Conservation (phyloP, 2,797 vertebrate species). For the Pseudotriccus pelzelni region DNA sequence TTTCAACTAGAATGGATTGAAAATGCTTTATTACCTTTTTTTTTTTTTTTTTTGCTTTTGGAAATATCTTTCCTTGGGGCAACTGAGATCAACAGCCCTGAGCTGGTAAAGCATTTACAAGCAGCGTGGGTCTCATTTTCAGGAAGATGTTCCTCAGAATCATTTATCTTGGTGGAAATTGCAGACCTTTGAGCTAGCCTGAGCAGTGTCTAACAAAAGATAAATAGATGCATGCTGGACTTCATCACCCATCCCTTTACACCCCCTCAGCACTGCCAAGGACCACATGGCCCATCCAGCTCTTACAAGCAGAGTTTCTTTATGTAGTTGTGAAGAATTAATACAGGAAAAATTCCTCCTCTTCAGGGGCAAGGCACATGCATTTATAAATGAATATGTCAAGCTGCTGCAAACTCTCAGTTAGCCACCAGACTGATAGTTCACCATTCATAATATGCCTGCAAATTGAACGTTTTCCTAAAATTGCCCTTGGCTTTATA, state of each 20-base stretch:
- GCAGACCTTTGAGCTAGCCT: slow-evolving; percentile 18
- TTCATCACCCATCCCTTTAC: neutral
- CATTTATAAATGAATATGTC: neutral
- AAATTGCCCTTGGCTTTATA: neutral
- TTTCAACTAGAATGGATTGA: neutral
- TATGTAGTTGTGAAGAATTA: neutral
- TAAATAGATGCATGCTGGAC: neutral
- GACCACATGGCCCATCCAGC: neutral
- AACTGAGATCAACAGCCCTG: neutral
- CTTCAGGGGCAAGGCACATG: neutral
- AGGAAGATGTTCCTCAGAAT: neutral
- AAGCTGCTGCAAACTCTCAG: neutral
- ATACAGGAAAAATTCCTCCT: neutral
- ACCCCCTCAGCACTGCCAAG: neutral
- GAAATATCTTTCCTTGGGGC: neutral
- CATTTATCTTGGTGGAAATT: neutral
- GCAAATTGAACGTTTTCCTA: neutral
- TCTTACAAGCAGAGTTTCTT: neutral
- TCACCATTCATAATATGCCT: neutral
- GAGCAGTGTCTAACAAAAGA: slow-evolving; percentile 5
- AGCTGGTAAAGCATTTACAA: neutral
- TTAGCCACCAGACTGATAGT: neutral
- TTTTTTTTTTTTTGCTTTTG: neutral
- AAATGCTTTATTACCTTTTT: neutral
- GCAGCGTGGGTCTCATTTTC: neutral